Evolutionary conservation across 1,140 invertebrate genomes (phyloP).

Genomic region (Eulimnadia texana): DNA sequence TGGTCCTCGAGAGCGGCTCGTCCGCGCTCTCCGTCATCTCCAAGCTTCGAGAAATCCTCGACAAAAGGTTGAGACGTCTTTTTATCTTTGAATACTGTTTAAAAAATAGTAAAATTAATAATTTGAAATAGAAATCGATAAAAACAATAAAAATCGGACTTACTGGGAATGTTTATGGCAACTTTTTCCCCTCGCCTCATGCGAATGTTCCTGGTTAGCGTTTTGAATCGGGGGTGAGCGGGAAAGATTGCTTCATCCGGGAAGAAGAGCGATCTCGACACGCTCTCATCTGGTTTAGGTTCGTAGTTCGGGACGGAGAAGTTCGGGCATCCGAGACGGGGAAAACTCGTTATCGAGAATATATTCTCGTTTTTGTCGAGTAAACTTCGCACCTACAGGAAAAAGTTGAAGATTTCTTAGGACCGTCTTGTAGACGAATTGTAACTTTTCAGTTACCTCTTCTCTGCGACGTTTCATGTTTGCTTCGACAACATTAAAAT

Average conservation of each 20-base stretch:
- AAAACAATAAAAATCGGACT: slow-evolving; percentile 23
- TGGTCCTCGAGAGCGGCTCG: slow-evolving; percentile 60
- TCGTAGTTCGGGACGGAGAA: slow-evolving; percentile 70
- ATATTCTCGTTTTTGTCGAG: slow-evolving; percentile 1
- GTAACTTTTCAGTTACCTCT: slow-evolving; percentile 62
- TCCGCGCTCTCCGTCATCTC: slow-evolving; percentile 44
- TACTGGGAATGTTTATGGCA: slow-evolving; percentile 88
- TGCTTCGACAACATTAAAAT: slow-evolving; percentile 95
- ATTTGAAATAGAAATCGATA: neutral
- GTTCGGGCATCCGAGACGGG: slow-evolving; percentile 65
- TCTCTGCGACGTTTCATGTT: slow-evolving; percentile 87
- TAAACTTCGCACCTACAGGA: slow-evolving; percentile 7
- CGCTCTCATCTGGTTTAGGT: slow-evolving; percentile 53
- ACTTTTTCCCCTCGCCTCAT: slow-evolving; percentile 84
- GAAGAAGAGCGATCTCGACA: slow-evolving; percentile 79
- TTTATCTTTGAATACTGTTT: slow-evolving; percentile 73
- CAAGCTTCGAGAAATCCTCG: slow-evolving; percentile 45
- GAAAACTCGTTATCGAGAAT: slow-evolving; percentile 18
- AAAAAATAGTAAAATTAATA: slow-evolving; percentile 20
- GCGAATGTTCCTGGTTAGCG: slow-evolving; percentile 84
- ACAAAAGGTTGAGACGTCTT: slow-evolving; percentile 59
- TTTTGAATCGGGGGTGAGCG: slow-evolving; percentile 91
- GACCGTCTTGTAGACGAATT: no score
- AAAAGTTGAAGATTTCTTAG: neutral
- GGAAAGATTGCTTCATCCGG: slow-evolving; percentile 87